Evolutionary conservation across 2,888 invertebrate species (phyloP).

Genomic region (Asteroscopus sphinx): DNA sequence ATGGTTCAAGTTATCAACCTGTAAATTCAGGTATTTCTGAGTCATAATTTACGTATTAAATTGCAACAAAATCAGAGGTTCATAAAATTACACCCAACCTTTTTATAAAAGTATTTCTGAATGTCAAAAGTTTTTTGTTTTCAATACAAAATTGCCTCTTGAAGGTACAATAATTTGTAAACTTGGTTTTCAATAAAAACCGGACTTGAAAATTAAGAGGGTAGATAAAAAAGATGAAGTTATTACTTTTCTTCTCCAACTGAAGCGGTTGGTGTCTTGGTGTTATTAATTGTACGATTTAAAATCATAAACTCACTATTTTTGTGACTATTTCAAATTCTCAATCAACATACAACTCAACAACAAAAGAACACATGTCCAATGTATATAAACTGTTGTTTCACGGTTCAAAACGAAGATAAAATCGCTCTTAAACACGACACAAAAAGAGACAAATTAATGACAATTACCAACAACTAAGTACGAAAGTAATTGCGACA

Average conservation of each 20-base stretch:
- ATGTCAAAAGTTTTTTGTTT: conserved; percentile 43
- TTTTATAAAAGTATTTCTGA: conserved; percentile 34
- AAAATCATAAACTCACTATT: not conserved
- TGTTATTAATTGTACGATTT: too few relatives aligned
- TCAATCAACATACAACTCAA: not conserved
- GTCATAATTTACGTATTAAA: not conserved
- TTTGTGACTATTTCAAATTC: too few relatives aligned
- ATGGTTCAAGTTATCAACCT: too few relatives aligned
- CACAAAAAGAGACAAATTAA: conserved; percentile 29
- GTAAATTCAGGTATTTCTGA: conserved; percentile 1
- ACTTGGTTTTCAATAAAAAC: conserved; percentile 33
- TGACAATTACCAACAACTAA: conserved; percentile 14
- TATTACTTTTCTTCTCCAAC: conserved; percentile 13
- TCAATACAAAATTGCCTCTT: conserved; percentile 20
- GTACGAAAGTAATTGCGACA: conserved; percentile 22
- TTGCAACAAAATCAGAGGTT: conserved; percentile 19
- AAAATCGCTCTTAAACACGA: conserved; percentile 16
- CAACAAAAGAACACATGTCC: not conserved
- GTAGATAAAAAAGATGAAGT: conserved; percentile 29
- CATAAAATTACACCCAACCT: conserved; percentile 25
- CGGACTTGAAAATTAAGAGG: conserved; percentile 20
- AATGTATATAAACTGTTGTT: not conserved
- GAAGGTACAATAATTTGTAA: conserved; percentile 28
- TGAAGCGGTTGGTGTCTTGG: conserved; percentile 1
- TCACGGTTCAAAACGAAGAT: conserved; percentile 10